phyloP scores from a whole-genome alignment of 2,113 vertebrate species.

The Chionis minor region DNA sequence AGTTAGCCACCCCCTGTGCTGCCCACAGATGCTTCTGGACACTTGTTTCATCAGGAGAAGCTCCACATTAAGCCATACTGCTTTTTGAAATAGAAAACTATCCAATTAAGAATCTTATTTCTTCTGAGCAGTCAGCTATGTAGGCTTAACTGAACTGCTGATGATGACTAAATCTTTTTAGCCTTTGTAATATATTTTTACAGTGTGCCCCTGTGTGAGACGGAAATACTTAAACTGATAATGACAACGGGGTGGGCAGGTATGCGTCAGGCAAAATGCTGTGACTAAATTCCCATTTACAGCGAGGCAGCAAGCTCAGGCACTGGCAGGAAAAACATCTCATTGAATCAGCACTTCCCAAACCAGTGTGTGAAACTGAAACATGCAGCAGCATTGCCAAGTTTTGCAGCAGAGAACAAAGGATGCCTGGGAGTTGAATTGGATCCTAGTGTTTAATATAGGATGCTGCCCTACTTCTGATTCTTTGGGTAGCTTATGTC shows the following conservation, averaged over 20 bases:
- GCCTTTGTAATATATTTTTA: conserved; percentile 25
- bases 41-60: not conserved
- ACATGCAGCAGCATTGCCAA: conserved; percentile 40
- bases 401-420: conserved; percentile 44
- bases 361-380: conserved; percentile 46
- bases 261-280: conserved; percentile 31
- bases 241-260: conserved; percentile 16
- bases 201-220: not conserved
- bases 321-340: conserved; percentile 34
- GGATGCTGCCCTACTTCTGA: conserved; percentile 50
- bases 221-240: conserved; percentile 30
- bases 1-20: not conserved
- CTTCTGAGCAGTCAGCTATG: conserved; percentile 15
- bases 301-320: conserved; percentile 29
- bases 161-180: conserved; percentile 22
- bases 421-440: conserved; percentile 24
- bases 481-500: conserved; percentile 2
- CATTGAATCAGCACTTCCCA: conserved; percentile 65
- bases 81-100: conserved; percentile 33
- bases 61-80: not conserved
- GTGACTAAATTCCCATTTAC: conserved; percentile 46
- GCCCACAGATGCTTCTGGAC: not conserved
- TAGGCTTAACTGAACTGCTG: conserved; percentile 33
- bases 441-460: not conserved
- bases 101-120: conserved; percentile 45